Evolutionary conservation across 2,797 vertebrate genomes (phyloP).

Genomic region (Macropodus opercularis): DNA sequence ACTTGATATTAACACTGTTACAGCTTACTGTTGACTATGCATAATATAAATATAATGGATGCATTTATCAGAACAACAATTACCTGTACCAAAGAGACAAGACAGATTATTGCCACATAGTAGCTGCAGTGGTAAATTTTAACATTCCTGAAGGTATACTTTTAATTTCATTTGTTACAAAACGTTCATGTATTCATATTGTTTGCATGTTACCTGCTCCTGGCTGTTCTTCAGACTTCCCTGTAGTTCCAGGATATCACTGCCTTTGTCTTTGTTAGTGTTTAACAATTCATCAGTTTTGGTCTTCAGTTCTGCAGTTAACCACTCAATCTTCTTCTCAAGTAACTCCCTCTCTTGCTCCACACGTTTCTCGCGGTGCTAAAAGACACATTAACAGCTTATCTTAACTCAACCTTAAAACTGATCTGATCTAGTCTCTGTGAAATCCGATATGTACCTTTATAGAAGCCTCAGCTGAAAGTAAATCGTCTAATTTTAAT

Average conservation of each 20-base stretch:
- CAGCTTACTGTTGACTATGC: too few species aligned
- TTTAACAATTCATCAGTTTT: conserved; percentile 93
- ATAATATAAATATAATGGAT: too few species aligned
- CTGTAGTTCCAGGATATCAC: conserved; percentile 89
- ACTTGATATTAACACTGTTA: too few species aligned
- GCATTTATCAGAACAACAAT: too few species aligned
- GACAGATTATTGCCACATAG: background rate
- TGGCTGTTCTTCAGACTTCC: conserved; percentile 87
- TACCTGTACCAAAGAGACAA: too few species aligned
- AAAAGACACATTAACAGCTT: conserved; percentile 10
- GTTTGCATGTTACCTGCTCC: conserved; percentile 84
- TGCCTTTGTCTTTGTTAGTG: conserved; percentile 88
- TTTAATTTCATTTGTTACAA: background rate
- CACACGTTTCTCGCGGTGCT: conserved; percentile 93
- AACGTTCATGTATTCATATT: background rate
- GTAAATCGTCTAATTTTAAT: conserved; percentile 91
- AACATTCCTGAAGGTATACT: background rate
- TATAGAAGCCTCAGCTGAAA: conserved; percentile 90
- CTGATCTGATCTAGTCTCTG: rapidly evolving
- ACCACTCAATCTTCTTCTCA: conserved; percentile 89
- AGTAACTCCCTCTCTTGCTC: conserved; percentile 94
- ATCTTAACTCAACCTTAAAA: background rate
- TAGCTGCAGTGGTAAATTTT: background rate
- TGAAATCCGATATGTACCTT: conserved; percentile 78
- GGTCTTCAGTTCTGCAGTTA: conserved; percentile 87